Base-by-base conservation (phyloP, 2,888 invertebrate genomes). In the Tipula lateralis region DNA sequence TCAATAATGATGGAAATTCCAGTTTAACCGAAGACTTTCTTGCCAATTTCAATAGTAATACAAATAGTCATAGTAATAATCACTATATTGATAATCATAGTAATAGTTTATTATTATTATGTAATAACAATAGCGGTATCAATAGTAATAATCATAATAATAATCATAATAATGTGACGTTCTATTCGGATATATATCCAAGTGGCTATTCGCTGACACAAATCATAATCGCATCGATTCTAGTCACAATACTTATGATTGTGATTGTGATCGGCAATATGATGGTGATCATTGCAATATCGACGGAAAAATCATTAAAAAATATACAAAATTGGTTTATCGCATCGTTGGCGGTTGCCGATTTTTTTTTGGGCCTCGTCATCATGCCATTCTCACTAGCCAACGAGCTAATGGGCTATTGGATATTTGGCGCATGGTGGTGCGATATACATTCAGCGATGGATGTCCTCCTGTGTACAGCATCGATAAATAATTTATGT, bases 321-420 rank as follows among this genome's bases (percentile, higher is more conserved):
- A 97, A 97, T 88, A 96, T 98, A 87, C 98, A 98, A 90, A 98
- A 99, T 90, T 98, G 98, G 97, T 98, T 99, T 90, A 98, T 99
- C 87, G 98, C 97, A 5, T 98, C 97, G 13, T 90, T 99, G 88
- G 98, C 98, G 0, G 97, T 99, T 86, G 97, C 98, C 34, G 98
- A 99, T 91, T 97, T 98, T 90, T 96, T 98, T 88, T 92, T 98
- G 34, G 99, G 99, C 7, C 91, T 98, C 66, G 93, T 99, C 87
- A 97, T 99, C 87, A 98, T 99, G 97, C 99, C 99, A 50, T 98
- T 99, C 89, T 98, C 98, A 50, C 91, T 99, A 88, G 97, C 98
- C 80, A 97, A 98, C 89, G 98, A 98, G 91, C 92, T 99, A 87
- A 98, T 99, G 98, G 98, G 98, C 12, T 98, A 98, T 88, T 99